These are phyloP conservation scores for Drosophila serrata DNA, from an alignment of 1,140 invertebrate species.

Conservation along the genomic window DNA sequence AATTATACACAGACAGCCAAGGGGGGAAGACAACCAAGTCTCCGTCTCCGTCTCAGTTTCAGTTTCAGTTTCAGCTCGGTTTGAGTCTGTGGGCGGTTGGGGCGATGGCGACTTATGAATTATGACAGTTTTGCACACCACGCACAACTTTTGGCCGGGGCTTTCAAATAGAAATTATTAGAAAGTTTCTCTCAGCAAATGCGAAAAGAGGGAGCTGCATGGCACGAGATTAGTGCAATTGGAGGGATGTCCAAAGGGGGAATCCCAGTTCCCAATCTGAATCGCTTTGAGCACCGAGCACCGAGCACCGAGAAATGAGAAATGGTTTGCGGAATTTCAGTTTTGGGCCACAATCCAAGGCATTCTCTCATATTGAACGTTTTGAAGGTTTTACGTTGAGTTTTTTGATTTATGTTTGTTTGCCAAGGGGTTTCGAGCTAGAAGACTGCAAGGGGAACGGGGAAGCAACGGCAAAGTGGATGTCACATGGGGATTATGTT, in stretches of 20 bases:
- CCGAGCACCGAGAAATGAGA: conserved; percentile 19
- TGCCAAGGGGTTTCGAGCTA: conserved; percentile 4
- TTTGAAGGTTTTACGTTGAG: conserved; percentile 64
- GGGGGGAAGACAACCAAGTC: background rate
- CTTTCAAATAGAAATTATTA: conserved; percentile 83
- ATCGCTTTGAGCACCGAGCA: background rate
- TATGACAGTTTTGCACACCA: conserved; percentile 82
- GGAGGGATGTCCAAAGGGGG: conserved; percentile 1
- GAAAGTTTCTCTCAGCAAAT: conserved; percentile 74
- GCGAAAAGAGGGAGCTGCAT: conserved; percentile 61
- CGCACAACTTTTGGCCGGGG: conserved; percentile 71
- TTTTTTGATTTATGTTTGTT: conserved; percentile 69
- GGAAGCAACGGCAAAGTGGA: conserved; percentile 12
- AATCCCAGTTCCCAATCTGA: background rate
- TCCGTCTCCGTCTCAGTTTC: conserved; percentile 21
- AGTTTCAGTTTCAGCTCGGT: conserved; percentile 19
- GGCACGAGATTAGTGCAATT: conserved; percentile 71
- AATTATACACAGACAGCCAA: conserved; percentile 79
- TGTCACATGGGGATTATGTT: conserved; percentile 41
- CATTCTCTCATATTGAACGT: conserved; percentile 62
- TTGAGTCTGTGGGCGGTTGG: background rate
- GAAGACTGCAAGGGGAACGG: background rate
- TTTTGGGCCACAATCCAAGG: conserved; percentile 33
- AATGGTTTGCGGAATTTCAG: conserved; percentile 13
- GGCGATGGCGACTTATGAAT: conserved; percentile 70